Percentiles rank a stretch among this genome's conserved stretches.
These are phyloP conservation scores for Tethya wilhelma DNA, from an alignment of 37 sponge, comb jelly and placozoan genomes.

Conservation along the genomic window DNA sequence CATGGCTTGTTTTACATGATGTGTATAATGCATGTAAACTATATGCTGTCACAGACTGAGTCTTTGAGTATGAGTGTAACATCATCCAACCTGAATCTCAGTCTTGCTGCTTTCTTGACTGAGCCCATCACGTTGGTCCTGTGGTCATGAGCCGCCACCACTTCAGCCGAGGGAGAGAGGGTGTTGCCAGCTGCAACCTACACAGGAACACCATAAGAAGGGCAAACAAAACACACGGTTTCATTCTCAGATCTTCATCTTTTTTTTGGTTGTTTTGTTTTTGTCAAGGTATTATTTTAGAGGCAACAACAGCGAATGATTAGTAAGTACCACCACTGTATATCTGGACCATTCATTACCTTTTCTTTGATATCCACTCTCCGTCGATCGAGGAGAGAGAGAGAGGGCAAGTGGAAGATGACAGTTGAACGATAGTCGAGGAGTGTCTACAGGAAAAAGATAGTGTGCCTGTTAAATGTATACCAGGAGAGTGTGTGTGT, in stretches of 20 bases:
- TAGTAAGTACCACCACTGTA: neutral
- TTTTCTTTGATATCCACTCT: slow-evolving; percentile 55
- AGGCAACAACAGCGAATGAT: neutral
- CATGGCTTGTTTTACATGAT: too few relatives aligned
- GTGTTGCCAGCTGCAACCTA: slow-evolving; percentile 70
- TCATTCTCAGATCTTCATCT: too few relatives aligned
- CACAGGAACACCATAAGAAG: too few relatives aligned
- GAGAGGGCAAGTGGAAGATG: slow-evolving; percentile 34
- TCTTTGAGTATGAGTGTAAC: neutral
- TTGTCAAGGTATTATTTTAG: neutral
- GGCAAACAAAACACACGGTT: too few relatives aligned
- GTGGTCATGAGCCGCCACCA: slow-evolving; percentile 70
- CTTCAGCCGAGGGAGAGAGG: slow-evolving; percentile 53
- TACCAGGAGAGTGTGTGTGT: too few relatives aligned
- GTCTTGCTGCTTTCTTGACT: slow-evolving; percentile 46
- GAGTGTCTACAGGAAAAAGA: slow-evolving; percentile 8
- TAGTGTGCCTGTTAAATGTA: neutral
- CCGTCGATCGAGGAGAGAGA: slow-evolving; percentile 47
- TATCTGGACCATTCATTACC: slow-evolving; percentile 36
- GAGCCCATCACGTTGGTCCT: slow-evolving; percentile 54
- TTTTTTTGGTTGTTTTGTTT: too few relatives aligned
- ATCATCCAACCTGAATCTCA: slow-evolving; percentile 71
- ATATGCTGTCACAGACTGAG: neutral
- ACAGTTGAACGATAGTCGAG: slow-evolving; percentile 52
- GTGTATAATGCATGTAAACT: neutral